A percentile compares a stretch with the other conserved stretches of the same genome.
Evolutionary conservation across 2,113 vertebrate genomes (phyloP).

Genomic region (Mobula hypostoma): DNA sequence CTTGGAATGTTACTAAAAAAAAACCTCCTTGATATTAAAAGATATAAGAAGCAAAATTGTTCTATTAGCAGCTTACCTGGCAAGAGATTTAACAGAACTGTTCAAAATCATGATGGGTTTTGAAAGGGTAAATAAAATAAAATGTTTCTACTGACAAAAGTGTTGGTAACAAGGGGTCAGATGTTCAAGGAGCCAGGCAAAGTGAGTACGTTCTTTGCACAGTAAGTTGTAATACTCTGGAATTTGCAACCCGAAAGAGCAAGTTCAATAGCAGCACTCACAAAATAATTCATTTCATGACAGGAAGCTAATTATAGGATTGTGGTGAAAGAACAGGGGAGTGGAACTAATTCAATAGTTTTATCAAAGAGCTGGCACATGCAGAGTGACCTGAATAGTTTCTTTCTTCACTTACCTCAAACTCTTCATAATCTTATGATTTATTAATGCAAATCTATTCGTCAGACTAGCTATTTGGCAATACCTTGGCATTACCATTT

Average conservation of each 20-base stretch:
- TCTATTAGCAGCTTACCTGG: not conserved
- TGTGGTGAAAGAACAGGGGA: not conserved
- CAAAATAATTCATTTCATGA: too few relatives aligned
- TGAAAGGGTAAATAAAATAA: not conserved
- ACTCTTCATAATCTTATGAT: not conserved
- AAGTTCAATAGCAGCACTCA: too few relatives aligned
- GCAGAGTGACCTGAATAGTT: not conserved
- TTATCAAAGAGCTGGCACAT: not conserved
- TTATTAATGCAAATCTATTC: not conserved
- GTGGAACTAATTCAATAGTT: not conserved
- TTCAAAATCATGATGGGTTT: not conserved
- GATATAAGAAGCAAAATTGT: not conserved
- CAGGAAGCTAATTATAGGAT: too few relatives aligned
- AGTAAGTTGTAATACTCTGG: too few relatives aligned
- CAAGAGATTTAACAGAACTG: not conserved
- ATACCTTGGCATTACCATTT: too few relatives aligned
- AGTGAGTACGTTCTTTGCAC: too few relatives aligned
- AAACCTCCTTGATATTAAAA: too few relatives aligned
- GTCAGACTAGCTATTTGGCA: not conserved
- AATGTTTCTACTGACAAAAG: not conserved
- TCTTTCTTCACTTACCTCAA: not conserved
- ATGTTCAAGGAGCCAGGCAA: not conserved
- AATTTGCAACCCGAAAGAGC: too few relatives aligned
- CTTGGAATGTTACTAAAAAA: too few relatives aligned
- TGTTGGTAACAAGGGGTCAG: not conserved